Evolutionary conservation across 2,888 invertebrate genomes (phyloP).

Genomic region (Ennomos quercinarius): DNA sequence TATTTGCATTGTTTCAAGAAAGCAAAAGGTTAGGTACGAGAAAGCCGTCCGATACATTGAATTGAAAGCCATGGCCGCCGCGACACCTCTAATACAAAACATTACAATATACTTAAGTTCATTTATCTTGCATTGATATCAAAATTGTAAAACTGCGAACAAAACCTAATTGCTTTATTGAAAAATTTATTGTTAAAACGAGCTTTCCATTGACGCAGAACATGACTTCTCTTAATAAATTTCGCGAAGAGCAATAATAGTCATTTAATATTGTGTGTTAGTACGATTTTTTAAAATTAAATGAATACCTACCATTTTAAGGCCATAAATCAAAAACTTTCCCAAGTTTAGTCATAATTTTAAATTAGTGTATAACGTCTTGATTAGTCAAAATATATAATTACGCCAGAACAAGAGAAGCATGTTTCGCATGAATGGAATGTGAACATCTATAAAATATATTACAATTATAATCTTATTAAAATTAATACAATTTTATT

Average conservation of each 20-base stretch:
- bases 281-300: conserved; percentile 6
- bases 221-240: conserved; percentile 61
- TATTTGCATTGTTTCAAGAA: conserved; percentile 71
- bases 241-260: conserved; percentile 16
- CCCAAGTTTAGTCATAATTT: conserved; percentile 28
- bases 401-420: conserved; percentile 55
- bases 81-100: conserved; percentile 21
- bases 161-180: conserved; percentile 80
- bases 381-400: conserved; percentile 21
- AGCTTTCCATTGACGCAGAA: conserved; percentile 79
- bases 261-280: conserved; percentile 8
- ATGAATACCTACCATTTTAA: conserved; percentile 5
- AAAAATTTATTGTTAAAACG: conserved; percentile 64
- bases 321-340: conserved; percentile 23
- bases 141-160: conserved; percentile 43
- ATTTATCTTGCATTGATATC: conserved; percentile 37
- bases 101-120: conserved; percentile 2
- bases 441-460: conserved; percentile 77
- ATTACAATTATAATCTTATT: conserved; percentile 77
- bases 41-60: conserved; percentile 24
- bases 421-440: conserved; percentile 81
- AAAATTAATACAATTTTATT: conserved; percentile 82
- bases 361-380: conserved; percentile 28
- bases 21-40: conserved; percentile 69
- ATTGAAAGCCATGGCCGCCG: conserved; percentile 19